Percentiles rank a stretch among this genome's conserved stretches.
These are phyloP conservation scores for Rhyacophila evoluta DNA, from an alignment of 2,888 invertebrate genomes.

Conservation along the genomic window DNA sequence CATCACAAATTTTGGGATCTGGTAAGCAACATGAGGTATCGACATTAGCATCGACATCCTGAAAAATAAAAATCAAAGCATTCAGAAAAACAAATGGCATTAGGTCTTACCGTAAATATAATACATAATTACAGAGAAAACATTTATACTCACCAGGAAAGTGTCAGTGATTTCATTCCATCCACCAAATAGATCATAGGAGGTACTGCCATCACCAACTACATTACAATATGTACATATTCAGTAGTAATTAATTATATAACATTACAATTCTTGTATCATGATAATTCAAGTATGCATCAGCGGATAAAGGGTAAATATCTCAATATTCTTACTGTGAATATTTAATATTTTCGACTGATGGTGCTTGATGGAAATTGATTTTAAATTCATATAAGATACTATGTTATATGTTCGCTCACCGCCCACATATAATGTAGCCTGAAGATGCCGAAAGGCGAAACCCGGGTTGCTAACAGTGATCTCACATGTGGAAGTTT, in stretches of 20 bases:
- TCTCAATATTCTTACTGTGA: background rate
- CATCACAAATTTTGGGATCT: slow-evolving; percentile 88
- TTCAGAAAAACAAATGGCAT: no score
- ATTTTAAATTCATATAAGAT: no score
- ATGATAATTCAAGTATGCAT: background rate
- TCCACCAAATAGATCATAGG: background rate
- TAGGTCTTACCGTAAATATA: no score
- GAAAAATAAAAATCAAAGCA: slow-evolving; percentile 60
- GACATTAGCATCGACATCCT: slow-evolving; percentile 90
- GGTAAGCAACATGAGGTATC: slow-evolving; percentile 84
- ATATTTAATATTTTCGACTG: no score
- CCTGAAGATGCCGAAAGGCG: no score
- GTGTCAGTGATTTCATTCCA: background rate
- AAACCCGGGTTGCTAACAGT: no score
- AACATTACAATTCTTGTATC: background rate
- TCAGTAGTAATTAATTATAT: background rate
- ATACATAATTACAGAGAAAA: no score
- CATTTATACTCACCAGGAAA: slow-evolving; percentile 32
- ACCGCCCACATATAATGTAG: no score
- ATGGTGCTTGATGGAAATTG: no score
- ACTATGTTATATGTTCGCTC: no score
- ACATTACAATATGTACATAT: slow-evolving; percentile 31
- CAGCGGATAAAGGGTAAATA: background rate
- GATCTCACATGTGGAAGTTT: no score
- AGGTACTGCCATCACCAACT: background rate